Base-by-base conservation (phyloP, 2,797 vertebrate species). In the Rhinichthys osculus region DNA sequence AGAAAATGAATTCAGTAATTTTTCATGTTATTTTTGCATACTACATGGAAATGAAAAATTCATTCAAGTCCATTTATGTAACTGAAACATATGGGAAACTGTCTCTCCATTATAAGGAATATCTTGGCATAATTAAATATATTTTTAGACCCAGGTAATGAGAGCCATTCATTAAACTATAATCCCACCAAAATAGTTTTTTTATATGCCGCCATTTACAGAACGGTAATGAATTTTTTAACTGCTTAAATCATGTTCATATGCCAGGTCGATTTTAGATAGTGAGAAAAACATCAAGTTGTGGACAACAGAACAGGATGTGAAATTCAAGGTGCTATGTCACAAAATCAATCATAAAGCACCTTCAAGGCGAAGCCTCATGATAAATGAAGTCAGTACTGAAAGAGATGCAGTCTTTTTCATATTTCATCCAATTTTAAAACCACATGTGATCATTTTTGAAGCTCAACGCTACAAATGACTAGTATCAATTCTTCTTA, bases 111-210 rank as follows among this genome's bases (percentile, higher is more conserved):
- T 84, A 10, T 84, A 59, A 70, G 50, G 66, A 78, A 78, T 85
- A 40, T 81, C 78, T 35, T 59, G 80, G 13, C 54, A 54, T 85
- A 81, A 85, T 85, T 81, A 23, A 67, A 81, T 81, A 54, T 74
- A 85, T 66, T 85, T 74, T 74, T 85, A 85, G 84, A 66, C 78
- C 44, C 57, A 85, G 84, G 78, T 85, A 85, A 85, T 85, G 78
- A 85, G 84, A 74, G 11, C 7, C 84, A 67, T 85, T 81, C 33
- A 85, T 80, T 81, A 81, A 66, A 81, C 42, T 33, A 50, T 50
- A 67, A 72, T 38, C 14, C 69, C 70, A 42, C 23, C 27, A 47
- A 5, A 38, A 62, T 1, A 38, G 3, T 59, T 57, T 52, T 66
- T 52, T 74, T 74, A 19, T 33, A 40, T 7, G 4, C 38, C n/a